Evolutionary conservation across 2,888 invertebrate species (phyloP).

Genomic region (Drosophila atripex): DNA sequence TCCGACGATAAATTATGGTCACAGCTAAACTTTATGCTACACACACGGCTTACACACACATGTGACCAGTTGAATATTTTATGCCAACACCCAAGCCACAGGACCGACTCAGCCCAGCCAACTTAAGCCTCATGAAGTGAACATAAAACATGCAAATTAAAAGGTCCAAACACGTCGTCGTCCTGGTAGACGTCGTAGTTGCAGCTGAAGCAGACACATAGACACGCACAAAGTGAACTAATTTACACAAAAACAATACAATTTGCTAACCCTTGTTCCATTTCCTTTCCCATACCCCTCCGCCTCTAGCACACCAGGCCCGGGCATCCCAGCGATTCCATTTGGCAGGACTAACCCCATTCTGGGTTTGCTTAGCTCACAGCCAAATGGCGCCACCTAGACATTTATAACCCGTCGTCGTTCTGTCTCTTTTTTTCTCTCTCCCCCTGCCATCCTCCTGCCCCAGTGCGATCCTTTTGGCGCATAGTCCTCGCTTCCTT

Average conservation of each 20-base stretch:
- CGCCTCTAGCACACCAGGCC: background rate
- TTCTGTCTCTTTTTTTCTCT: slow-evolving; percentile 17
- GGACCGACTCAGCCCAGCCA: slow-evolving; percentile 45
- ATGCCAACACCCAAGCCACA: slow-evolving; percentile 76
- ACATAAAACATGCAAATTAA: slow-evolving; percentile 80
- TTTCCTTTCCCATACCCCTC: slow-evolving; percentile 1
- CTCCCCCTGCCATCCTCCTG: background rate
- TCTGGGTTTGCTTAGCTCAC: slow-evolving; percentile 52
- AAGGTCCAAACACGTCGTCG: slow-evolving; percentile 80
- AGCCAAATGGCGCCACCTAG: slow-evolving; percentile 75
- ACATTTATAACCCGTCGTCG: slow-evolving; percentile 66
- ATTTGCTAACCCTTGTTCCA: slow-evolving; percentile 75
- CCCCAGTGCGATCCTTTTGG: slow-evolving; percentile 14
- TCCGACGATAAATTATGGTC: slow-evolving; percentile 71
- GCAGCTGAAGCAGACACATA: slow-evolving; percentile 43
- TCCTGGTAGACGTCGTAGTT: slow-evolving; percentile 41
- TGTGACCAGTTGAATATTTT: slow-evolving; percentile 74
- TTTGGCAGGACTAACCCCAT: slow-evolving; percentile 65
- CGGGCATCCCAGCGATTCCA: slow-evolving; percentile 11
- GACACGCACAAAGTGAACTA: slow-evolving; percentile 66
- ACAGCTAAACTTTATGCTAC: slow-evolving; percentile 66
- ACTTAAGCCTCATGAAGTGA: slow-evolving; percentile 80
- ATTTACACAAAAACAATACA: slow-evolving; percentile 79
- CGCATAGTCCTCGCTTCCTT: slow-evolving; percentile 4
- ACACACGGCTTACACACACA: slow-evolving; percentile 38